phyloP scores from a whole-genome alignment of 2,113 vertebrate species.

The Cebus imitator region DNA sequence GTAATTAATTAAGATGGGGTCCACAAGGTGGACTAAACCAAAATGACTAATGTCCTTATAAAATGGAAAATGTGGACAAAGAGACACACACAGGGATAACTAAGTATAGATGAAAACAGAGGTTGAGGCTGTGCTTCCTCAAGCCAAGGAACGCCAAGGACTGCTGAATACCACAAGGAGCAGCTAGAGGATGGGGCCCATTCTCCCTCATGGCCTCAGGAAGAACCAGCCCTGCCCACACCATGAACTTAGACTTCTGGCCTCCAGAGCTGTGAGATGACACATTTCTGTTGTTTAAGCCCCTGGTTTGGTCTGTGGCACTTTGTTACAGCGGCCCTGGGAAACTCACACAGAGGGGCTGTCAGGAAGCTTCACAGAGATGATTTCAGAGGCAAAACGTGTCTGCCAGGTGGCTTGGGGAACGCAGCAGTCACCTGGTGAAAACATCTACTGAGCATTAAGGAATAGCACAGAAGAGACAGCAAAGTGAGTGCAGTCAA shows the following conservation, averaged over 20 bases:
- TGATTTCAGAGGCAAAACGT: not conserved
- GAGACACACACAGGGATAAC: not conserved
- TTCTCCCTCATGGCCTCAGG: not conserved
- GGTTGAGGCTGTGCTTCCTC: not conserved
- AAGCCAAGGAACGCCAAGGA: not conserved
- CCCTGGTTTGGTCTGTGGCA: no score
- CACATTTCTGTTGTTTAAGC: no score
- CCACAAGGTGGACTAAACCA: not conserved
- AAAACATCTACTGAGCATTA: not conserved
- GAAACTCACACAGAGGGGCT: not conserved
- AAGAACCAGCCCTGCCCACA: not conserved
- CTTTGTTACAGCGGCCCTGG: not conserved
- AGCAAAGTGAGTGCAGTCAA: not conserved
- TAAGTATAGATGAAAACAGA: not conserved
- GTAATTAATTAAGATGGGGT: not conserved
- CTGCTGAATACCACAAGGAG: not conserved
- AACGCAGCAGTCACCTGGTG: not conserved
- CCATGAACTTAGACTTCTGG: not conserved
- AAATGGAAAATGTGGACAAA: not conserved
- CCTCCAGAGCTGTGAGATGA: not conserved
- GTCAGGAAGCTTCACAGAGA: not conserved
- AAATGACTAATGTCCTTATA: not conserved
- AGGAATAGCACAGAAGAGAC: not conserved
- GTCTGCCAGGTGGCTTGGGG: not conserved
- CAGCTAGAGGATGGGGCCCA: not conserved